A percentile compares a stretch with the other conserved stretches of the same genome.
Evolutionary conservation across 2,888 invertebrate genomes (phyloP).

Genomic region (Hydrotaea diabolus): DNA sequence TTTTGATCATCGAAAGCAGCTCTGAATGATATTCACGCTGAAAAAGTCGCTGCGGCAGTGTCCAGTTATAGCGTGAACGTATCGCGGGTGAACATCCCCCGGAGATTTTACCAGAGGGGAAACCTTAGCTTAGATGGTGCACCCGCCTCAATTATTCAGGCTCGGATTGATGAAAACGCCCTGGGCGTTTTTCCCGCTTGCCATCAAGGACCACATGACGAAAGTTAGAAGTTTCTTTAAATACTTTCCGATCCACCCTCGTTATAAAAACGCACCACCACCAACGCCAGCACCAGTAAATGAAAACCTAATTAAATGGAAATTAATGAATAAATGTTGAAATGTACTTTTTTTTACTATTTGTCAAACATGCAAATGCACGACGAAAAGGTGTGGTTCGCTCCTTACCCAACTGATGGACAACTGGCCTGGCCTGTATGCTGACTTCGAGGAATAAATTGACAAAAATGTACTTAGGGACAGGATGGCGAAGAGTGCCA

Average conservation of each 20-base stretch:
- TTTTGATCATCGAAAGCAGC: too few relatives aligned
- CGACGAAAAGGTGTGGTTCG: conserved; percentile 58
- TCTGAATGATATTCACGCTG: too few relatives aligned
- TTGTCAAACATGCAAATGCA: conserved; percentile 67
- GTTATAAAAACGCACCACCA: background rate
- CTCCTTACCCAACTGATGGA: background rate
- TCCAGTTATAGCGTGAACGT: too few relatives aligned
- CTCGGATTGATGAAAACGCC: too few relatives aligned
- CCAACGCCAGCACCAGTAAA: conserved; percentile 2
- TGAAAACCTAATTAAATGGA: conserved; percentile 70
- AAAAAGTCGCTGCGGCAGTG: too few relatives aligned
- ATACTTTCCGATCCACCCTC: background rate
- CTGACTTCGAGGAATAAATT: conserved; percentile 43
- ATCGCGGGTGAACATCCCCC: too few relatives aligned
- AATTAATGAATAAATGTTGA: conserved; percentile 70
- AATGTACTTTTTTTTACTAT: conserved; percentile 55
- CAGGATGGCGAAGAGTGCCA: background rate
- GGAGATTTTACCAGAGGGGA: too few relatives aligned
- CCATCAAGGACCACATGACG: too few relatives aligned
- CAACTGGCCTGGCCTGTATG: conserved; percentile 24
- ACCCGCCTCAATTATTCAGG: too few relatives aligned
- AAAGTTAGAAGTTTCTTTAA: too few relatives aligned
- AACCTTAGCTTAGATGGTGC: too few relatives aligned
- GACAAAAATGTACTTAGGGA: conserved; percentile 65
- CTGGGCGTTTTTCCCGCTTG: too few relatives aligned